Conservation (phyloP, 2,797 vertebrate genomes). For the Lutra lutra region DNA sequence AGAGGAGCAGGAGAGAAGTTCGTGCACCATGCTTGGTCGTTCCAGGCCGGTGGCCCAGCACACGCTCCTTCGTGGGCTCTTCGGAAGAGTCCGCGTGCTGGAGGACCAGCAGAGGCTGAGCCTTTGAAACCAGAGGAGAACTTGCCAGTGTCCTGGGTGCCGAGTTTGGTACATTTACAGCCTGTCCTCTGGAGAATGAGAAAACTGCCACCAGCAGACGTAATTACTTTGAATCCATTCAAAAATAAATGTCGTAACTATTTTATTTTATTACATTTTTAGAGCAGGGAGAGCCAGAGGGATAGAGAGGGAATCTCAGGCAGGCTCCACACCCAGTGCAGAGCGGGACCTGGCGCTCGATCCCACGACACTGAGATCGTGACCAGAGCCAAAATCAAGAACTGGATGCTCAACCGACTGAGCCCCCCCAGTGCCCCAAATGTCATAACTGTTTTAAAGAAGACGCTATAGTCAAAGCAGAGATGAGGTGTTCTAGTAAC, state of each 20-base stretch:
- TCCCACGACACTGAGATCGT: background rate
- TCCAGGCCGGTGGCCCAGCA: background rate
- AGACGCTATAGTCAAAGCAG: background rate
- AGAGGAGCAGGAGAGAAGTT: background rate
- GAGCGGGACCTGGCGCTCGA: background rate
- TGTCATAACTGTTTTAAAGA: background rate
- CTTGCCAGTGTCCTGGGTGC: background rate
- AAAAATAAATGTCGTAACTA: background rate
- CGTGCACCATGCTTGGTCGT: accelerated
- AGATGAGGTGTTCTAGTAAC: background rate
- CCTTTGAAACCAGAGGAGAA: background rate
- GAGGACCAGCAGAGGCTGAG: background rate
- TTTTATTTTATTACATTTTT: background rate
- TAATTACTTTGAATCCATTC: background rate
- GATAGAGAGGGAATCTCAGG: background rate
- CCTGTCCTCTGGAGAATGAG: background rate
- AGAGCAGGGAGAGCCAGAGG: background rate
- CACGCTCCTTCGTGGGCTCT: background rate
- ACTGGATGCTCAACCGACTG: background rate
- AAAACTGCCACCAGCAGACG: background rate
- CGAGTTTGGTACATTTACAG: background rate
- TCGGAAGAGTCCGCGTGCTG: background rate
- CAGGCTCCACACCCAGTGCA: background rate
- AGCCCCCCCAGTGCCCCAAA: background rate
- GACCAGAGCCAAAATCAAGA: background rate